These are phyloP conservation scores for Calyptommatus sinebrachiatus DNA, from an alignment of 2,113 vertebrate species.

Conservation along the genomic window DNA sequence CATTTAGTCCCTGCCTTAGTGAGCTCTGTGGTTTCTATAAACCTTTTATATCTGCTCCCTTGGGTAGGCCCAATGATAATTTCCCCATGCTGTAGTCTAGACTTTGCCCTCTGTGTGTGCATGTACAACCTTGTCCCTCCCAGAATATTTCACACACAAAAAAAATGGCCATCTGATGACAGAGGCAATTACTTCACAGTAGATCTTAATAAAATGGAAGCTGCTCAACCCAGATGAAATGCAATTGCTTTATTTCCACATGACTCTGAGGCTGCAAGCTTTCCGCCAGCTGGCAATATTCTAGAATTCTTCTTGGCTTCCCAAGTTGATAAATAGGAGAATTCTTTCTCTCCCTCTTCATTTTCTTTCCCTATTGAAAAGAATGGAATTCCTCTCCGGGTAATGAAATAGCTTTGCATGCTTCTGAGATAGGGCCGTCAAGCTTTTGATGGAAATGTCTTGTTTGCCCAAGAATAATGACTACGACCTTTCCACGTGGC, in stretches of 20 bases:
- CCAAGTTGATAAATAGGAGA: background rate
- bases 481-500: background rate
- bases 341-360: background rate
- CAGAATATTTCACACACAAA: background rate
- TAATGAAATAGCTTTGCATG: background rate
- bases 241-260: background rate
- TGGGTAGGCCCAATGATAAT: background rate
- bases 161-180: slow-evolving; percentile 13
- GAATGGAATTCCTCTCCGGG: background rate
- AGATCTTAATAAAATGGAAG: slow-evolving; percentile 7
- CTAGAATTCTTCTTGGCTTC: background rate
- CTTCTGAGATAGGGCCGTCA: background rate
- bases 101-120: background rate
- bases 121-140: fast-evolving
- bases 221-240: background rate
- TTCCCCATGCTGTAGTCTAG: background rate
- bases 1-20: no score
- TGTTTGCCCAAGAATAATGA: background rate
- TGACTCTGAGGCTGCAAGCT: background rate
- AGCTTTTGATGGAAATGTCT: slow-evolving; percentile 41
- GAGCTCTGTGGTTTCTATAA: background rate
- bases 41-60: background rate
- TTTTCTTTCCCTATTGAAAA: background rate
- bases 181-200: slow-evolving; percentile 3
- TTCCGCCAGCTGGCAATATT: background rate